Evolutionary conservation across 1,140 invertebrate genomes (phyloP), one percentile per base, ranked within the genome.

Genomic region (Dreissena rostriformis): DNA sequence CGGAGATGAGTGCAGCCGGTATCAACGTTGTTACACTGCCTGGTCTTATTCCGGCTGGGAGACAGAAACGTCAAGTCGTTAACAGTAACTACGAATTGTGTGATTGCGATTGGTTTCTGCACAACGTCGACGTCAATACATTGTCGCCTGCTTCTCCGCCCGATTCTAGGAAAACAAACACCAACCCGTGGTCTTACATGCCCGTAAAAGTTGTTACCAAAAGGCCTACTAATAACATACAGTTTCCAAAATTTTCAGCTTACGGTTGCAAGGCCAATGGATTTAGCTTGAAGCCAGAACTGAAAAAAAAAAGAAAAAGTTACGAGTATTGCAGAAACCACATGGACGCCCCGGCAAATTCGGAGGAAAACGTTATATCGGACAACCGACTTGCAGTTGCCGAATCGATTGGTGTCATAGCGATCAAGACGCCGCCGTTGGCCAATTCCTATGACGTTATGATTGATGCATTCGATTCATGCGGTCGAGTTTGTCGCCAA

Each of bases 361-460:
- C 90, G 68, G 81, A 88, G 49, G 91, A 92, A 70, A 88, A 87
- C 49, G 86, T 87, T 15, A 81, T 92, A 10, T 75, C 90, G 10
- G 91, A 92, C 66, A 88, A 87, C 63, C 79, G 90, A 61, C 82
- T 90, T 49, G 90, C 88, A 52, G 79, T 90, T 14, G 85, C 90
- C 0, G 82, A 87, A 67, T 71, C 88, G 10, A 90, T 85, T n/a
- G 86, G 85, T 53, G 88, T 87, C 57, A 28, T 91, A 26, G 88
- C 88, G 1, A 87, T 92, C 15, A 88, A 87, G 70, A 82, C 84
- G 49, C 90, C 88, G 0, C 51, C 29, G 22, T 65, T 68, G 10
- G 26, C 71, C 29, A 71, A 72, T 28, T 68, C 66, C 19, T 71
- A 84, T 28, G 84, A 88, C 51, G 83, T 78, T 0, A 78, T 86